Base-by-base conservation (phyloP, 2,888 invertebrate species). In the Drosophila mayaguana region DNA sequence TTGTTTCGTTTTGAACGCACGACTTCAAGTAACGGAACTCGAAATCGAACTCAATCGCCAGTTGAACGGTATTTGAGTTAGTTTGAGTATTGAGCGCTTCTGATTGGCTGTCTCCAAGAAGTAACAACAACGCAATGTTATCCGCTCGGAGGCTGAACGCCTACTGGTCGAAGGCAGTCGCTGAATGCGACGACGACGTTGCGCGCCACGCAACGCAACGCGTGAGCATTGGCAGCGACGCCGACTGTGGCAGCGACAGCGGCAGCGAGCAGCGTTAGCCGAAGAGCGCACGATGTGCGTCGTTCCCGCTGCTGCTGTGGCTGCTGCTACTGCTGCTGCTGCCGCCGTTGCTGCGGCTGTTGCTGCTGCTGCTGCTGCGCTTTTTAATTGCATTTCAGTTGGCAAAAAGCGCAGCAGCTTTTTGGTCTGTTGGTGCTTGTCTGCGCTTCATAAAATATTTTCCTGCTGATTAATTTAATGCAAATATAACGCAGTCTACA, bases 71-170 rank as follows among this genome's bases (percentile, higher is more conserved):
- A 38, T 63, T 43, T 38, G 40, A 60, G 66, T 80, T 40, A 53
- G 54, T 66, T 48, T 66, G 67, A 66, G 50, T 71, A 20, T 67
- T 51, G 51, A 54, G 69, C 46, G 61, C 55, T 20, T 20, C 8
- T 68, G 56, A 48, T 61, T 57, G 55, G 65, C 57, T 80, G 77
- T 60, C 88, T 84, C 85, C 83, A 84, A 88, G 83, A 88, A 88
- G 75, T 83, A 86, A 86, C 78, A 84, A 84, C 83, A 84, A 84
- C 91, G 83, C 85, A 90, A 90, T 92, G 92, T 92, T 91, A 91
- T 92, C 92, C 92, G 92, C 92, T 92, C 92, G 92, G 92, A 92
- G 92, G 92, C 92, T 92, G 92, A 92, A 91, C 92, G 92, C 92
- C 92, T 92, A 92, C 92, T 92, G 91, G 91, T 91, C 83, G 90